Evolutionary conservation across 2,797 vertebrate species (phyloP), one percentile per base, ranked within the genome.

Genomic region (Dermochelys coriacea): DNA sequence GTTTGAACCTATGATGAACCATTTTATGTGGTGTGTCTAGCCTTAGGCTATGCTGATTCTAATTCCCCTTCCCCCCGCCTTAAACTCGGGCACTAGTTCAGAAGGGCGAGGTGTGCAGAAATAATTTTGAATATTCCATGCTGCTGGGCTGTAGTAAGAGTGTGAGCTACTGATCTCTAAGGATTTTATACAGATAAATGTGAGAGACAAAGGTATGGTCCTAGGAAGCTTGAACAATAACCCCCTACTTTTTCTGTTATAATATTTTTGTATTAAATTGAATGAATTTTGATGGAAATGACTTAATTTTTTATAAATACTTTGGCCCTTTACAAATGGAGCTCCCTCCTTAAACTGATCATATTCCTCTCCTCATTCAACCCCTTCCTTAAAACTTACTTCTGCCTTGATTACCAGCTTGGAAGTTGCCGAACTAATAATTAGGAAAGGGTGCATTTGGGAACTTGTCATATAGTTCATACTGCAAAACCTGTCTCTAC

Each of bases 1-100:
- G 41, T 57, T 83, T 93, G 93, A 95, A 93, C 88, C 49, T 92
- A 71, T 91, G 85, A 84, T 94, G 91, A 94, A 89, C 88, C 80
- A 83, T 1, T 6, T 34, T 52, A 45, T 49, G 15, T 16, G 27
- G 34, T 37, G 12, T 51, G 55, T 92, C 61, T 86, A 93, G 84
- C 90, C 95, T 85, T 86, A 89, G 91, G 86, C 82, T 85, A 49
- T 31, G 45, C 51, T 85, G 90, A 51, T 71, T 91, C 21, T 74
- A 68, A 51, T 25, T 61, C 27, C 83, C n/a, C 37, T 81, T 51
- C 31, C 25, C 83, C 49, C 3, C 59, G 31, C 51, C 74, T 87
- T 86, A 92, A 55, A 82, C 16, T 80, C 47, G 8, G 11, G 37
- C 41, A 84, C 8, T 68, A 8, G 4, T 61, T 91, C 75, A 87